phyloP scores from a whole-genome alignment of 2,113 vertebrate species.

The Haemorhous mexicanus region DNA sequence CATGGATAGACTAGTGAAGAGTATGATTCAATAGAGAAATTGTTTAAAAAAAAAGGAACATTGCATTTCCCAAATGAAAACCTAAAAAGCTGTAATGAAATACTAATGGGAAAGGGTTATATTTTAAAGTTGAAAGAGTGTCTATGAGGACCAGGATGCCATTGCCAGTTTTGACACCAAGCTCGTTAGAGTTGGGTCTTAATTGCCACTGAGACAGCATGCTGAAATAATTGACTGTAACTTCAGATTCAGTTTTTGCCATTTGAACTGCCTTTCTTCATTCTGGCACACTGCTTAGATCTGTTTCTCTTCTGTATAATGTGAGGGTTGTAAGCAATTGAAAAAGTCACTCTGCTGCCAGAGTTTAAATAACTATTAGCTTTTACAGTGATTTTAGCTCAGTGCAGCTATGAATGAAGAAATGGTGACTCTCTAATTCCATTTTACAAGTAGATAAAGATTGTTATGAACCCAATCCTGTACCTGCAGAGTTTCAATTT shows the following conservation, averaged over 20 bases:
- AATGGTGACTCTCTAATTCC: not conserved
- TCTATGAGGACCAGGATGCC: not conserved
- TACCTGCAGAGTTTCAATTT: not conserved
- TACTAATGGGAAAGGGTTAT: not conserved
- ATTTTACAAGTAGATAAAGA: not conserved
- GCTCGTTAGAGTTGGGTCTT: not conserved
- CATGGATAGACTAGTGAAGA: not conserved
- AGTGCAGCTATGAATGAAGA: not conserved
- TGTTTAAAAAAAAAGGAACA: not conserved
- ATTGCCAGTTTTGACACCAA: slow-evolving; percentile 8
- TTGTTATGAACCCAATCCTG: not conserved
- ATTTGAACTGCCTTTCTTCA: slow-evolving; percentile 20
- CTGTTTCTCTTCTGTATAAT: not conserved
- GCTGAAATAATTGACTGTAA: slow-evolving; percentile 47
- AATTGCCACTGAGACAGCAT: not conserved
- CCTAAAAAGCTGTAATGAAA: not conserved
- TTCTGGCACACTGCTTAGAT: not conserved
- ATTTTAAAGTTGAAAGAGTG: not conserved
- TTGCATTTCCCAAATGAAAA: not conserved
- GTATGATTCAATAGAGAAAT: not conserved
- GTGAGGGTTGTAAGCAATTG: not conserved
- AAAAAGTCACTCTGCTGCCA: not conserved
- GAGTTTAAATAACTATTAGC: slow-evolving; percentile 27
- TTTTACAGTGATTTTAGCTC: not conserved
- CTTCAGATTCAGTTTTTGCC: not conserved